Evolutionary conservation across 2,888 invertebrate genomes (phyloP).

Genomic region (Eupithecia inturbata): DNA sequence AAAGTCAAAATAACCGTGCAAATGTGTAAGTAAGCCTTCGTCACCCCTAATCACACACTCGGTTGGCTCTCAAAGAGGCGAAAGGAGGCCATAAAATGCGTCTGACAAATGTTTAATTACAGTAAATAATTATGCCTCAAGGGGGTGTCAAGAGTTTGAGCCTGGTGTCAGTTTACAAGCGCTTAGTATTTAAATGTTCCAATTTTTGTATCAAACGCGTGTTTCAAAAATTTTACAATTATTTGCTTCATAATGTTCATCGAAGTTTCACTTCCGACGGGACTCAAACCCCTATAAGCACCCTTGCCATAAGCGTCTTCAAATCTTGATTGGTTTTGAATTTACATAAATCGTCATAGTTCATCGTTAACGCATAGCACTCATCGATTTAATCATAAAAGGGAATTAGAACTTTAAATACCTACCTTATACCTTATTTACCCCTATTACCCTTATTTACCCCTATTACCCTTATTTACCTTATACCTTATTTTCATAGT

Average conservation of each 20-base stretch:
- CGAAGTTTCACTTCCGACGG: neutral
- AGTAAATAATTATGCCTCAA: slow-evolving; percentile 63
- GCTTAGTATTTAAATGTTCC: slow-evolving; percentile 21
- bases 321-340: neutral
- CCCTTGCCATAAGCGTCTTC: neutral
- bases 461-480: too few species aligned
- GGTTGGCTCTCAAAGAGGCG: slow-evolving; percentile 66
- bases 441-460: too few species aligned
- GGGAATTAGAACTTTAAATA: too few species aligned
- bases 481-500: too few species aligned
- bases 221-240: neutral
- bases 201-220: neutral
- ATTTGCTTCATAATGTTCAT: neutral
- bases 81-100: slow-evolving; percentile 57
- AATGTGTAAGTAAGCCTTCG: slow-evolving; percentile 49
- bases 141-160: slow-evolving; percentile 32
- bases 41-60: slow-evolving; percentile 74
- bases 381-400: neutral
- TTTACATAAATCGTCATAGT: neutral
- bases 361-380: neutral
- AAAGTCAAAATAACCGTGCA: slow-evolving; percentile 20
- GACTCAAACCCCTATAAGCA: neutral
- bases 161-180: slow-evolving; percentile 18
- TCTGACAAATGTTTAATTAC: slow-evolving; percentile 64
- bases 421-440: too few species aligned